phyloP scores from a whole-genome alignment of 2,888 invertebrate species.

The Cyclophora punctaria region DNA sequence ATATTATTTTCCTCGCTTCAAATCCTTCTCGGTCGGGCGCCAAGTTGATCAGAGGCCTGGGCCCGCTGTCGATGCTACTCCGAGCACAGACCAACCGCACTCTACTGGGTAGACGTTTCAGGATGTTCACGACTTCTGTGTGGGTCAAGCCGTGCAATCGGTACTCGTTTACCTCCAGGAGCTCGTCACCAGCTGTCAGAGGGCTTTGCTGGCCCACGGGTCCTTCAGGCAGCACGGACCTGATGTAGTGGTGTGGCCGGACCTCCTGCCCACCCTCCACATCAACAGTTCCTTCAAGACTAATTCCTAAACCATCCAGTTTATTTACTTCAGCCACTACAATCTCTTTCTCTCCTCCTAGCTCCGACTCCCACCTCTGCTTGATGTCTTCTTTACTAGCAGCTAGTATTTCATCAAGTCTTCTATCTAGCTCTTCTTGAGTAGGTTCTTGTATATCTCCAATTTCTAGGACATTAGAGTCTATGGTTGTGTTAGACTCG shows the following conservation, averaged over 20 bases:
- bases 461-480: conserved; percentile 80
- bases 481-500: conserved; percentile 87
- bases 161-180: conserved; percentile 96
- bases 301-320: conserved; percentile 95
- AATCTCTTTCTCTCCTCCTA: conserved; percentile 89
- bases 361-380: conserved; percentile 85
- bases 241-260: conserved; percentile 98
- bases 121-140: conserved; percentile 95
- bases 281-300: conserved; percentile 98
- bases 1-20: conserved; percentile 86
- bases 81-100: conserved; percentile 95
- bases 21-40: conserved; percentile 87
- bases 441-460: conserved; percentile 67
- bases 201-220: conserved; percentile 95
- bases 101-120: conserved; percentile 92
- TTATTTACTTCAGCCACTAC: conserved; percentile 94
- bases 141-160: conserved; percentile 94
- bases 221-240: conserved; percentile 96
- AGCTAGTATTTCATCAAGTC: conserved; percentile 76
- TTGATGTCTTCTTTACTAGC: conserved; percentile 78
- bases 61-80: conserved; percentile 79
- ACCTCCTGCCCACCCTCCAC: conserved; percentile 97
- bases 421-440: conserved; percentile 63
- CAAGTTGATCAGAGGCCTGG: conserved; percentile 83
- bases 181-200: conserved; percentile 95